Conservation (phyloP, 2,797 vertebrate genomes). For the Botia almorhae region DNA sequence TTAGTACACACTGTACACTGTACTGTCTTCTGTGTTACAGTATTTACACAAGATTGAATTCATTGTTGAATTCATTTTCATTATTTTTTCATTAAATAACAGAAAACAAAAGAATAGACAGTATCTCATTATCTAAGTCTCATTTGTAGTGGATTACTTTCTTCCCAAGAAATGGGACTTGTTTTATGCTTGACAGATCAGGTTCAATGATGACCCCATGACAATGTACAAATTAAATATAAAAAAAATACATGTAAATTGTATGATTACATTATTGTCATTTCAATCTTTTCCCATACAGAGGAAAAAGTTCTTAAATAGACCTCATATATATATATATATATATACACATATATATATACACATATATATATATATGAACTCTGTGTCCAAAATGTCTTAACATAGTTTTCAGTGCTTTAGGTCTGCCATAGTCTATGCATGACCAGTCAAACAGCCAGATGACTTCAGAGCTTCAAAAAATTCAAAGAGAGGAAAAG, state of each 20-base stretch:
- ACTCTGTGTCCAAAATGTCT: conserved; percentile 26
- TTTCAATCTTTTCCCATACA: conserved; percentile 20
- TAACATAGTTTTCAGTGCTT: conserved; percentile 56
- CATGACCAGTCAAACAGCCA: conserved; percentile 46
- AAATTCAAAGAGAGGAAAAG: conserved; percentile 30
- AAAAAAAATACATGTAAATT: conserved; percentile 26
- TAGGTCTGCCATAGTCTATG: conserved; percentile 35
- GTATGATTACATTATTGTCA: conserved; percentile 35
- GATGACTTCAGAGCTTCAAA: conserved; percentile 52
- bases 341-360: neutral
- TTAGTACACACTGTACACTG: conserved; percentile 76
- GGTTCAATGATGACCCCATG: conserved; percentile 26
- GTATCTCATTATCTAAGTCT: conserved; percentile 51
- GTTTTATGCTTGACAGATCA: conserved; percentile 9
- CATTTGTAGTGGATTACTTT: conserved; percentile 41
- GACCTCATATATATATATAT: neutral
- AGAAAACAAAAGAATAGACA: conserved; percentile 57
- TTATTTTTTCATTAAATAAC: conserved; percentile 60
- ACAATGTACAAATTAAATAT: conserved; percentile 17
- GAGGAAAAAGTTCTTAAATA: conserved; percentile 9
- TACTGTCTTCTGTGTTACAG: conserved; percentile 63
- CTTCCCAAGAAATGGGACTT: conserved; percentile 25
- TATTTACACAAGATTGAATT: conserved; percentile 66
- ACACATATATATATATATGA: neutral
- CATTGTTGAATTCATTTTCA: conserved; percentile 49